phyloP scores from a whole-genome alignment of 2,888 invertebrate genomes.

The Ptilodon capucinus region DNA sequence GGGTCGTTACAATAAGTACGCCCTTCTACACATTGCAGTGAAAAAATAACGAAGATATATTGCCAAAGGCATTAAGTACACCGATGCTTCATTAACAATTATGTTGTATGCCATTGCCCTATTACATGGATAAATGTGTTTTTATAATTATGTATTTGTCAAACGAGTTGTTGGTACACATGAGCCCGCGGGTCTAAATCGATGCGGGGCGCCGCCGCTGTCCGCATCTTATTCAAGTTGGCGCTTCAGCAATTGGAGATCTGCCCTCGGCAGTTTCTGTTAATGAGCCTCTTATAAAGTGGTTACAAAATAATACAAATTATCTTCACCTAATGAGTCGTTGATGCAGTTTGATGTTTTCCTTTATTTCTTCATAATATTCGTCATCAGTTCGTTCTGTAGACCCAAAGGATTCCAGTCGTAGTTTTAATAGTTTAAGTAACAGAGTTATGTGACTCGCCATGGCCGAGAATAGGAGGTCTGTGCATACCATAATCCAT shows the following conservation, averaged over 20 bases:
- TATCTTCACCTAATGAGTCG: slow-evolving; percentile 58
- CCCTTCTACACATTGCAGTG: too few relatives aligned
- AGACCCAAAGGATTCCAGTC: slow-evolving; percentile 50
- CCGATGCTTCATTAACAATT: not conserved
- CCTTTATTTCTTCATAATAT: slow-evolving; percentile 56
- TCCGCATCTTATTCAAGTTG: not conserved
- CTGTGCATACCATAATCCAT: slow-evolving; percentile 71
- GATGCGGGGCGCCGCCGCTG: not conserved
- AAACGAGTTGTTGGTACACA: not conserved
- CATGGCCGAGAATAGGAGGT: slow-evolving; percentile 70
- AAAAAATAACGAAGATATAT: too few relatives aligned
- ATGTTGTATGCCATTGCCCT: not conserved
- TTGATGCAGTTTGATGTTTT: slow-evolving; percentile 68
- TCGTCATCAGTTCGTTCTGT: slow-evolving; percentile 45
- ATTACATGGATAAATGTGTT: not conserved
- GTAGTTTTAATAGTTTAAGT: slow-evolving; percentile 58
- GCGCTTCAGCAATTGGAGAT: not conserved
- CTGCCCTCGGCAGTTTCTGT: not conserved
- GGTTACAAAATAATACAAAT: not conserved
- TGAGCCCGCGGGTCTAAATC: not conserved
- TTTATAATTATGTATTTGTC: not conserved
- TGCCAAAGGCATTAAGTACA: not conserved
- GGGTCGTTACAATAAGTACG: too few relatives aligned
- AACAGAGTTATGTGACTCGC: slow-evolving; percentile 71
- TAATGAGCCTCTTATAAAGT: not conserved